Conservation (phyloP, 2,113 vertebrate genomes). For the Atherinomorus stipes region DNA sequence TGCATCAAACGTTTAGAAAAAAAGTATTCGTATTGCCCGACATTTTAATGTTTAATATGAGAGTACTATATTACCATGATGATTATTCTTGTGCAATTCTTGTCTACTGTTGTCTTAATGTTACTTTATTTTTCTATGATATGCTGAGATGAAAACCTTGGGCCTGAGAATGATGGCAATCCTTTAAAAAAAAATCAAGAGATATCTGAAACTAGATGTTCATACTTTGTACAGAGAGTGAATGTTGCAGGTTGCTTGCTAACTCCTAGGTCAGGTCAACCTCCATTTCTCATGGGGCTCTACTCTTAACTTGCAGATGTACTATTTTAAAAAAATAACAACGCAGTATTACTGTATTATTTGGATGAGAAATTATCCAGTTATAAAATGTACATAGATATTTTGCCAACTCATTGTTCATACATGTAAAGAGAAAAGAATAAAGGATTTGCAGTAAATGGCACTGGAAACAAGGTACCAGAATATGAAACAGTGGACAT, state of each 20-base stretch:
- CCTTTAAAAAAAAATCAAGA: constrained; percentile 60
- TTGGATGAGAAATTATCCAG: constrained; percentile 87
- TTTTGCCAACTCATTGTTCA: constrained; percentile 98
- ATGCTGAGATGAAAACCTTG: constrained; percentile 87
- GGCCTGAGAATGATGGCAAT: constrained; percentile 87
- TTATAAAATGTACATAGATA: constrained; percentile 94
- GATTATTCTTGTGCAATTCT: constrained; percentile 92
- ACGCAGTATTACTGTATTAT: constrained; percentile 94
- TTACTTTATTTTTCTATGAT: constrained; percentile 96
- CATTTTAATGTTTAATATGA: constrained; percentile 98
- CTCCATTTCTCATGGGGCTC: constrained; percentile 89
- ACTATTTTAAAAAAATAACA: constrained; percentile 86
- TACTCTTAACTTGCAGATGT: constrained; percentile 89
- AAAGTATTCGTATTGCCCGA: constrained; percentile 91
- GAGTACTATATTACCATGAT: constrained; percentile 93
- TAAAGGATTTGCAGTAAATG: constrained; percentile 81
- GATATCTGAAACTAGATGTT: constrained; percentile 51
- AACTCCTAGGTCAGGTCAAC: constrained; percentile 87
- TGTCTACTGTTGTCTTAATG: constrained; percentile 93
- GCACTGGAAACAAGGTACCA: constrained; percentile 91
- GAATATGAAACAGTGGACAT: constrained; percentile 63
- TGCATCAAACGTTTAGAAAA: constrained; percentile 84
- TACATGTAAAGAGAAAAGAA: constrained; percentile 87
- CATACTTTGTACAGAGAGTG: constrained; percentile 70
- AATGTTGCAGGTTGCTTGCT: constrained; percentile 84